phyloP scores from a whole-genome alignment of 2,113 vertebrate genomes.

The Pristiophorus japonicus region DNA sequence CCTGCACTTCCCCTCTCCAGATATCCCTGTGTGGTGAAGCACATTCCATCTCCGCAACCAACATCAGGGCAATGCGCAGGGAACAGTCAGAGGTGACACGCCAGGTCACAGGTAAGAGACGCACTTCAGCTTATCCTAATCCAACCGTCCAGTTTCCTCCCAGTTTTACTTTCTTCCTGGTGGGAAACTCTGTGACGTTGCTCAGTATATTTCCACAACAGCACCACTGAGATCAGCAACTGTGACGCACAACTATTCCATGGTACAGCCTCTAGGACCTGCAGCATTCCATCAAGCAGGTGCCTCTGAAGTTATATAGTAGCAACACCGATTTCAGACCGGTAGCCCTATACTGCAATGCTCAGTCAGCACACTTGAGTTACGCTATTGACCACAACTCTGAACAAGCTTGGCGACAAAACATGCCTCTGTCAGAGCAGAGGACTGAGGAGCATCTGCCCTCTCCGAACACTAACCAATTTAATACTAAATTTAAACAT shows the following conservation, averaged over 20 bases:
- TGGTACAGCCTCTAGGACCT: neutral
- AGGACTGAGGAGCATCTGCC: neutral
- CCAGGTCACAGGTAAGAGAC: neutral
- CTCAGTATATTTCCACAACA: neutral
- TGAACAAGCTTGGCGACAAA: too few species aligned
- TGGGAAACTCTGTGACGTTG: neutral
- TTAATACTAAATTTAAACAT: neutral
- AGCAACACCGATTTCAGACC: neutral
- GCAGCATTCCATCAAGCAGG: neutral
- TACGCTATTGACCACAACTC: neutral
- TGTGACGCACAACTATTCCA: neutral
- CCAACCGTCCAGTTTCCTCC: neutral
- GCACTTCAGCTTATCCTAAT: neutral
- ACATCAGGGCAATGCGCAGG: neutral
- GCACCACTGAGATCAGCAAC: neutral
- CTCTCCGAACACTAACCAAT: neutral
- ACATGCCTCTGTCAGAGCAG: too few species aligned
- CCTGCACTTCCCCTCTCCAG: neutral
- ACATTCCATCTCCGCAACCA: neutral
- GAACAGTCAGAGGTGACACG: neutral
- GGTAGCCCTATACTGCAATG: neutral
- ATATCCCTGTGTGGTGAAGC: neutral
- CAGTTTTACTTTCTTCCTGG: neutral
- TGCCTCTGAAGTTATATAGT: neutral
- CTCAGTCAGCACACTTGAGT: neutral